A percentile compares a stretch with the other conserved stretches of the same genome.
These are phyloP conservation scores for Nothura maculosa DNA, from an alignment of 2,797 vertebrate species.

Conservation along the genomic window DNA sequence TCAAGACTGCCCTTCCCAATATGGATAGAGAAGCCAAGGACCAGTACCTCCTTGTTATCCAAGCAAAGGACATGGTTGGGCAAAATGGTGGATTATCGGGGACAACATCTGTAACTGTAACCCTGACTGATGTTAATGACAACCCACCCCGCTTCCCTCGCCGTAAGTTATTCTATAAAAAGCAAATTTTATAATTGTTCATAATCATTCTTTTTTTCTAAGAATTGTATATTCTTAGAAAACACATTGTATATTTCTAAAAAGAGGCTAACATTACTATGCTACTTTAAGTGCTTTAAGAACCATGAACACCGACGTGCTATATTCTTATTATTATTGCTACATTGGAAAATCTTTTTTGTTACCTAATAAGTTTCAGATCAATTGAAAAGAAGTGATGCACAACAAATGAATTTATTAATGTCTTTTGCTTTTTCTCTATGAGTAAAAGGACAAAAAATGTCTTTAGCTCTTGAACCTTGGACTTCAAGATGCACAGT, in stretches of 20 bases:
- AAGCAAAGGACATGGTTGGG: conserved; percentile 99
- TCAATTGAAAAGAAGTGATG: background rate
- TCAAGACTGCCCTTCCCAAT: conserved; percentile 95
- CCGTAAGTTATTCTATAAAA: conserved; percentile 83
- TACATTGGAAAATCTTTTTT: background rate
- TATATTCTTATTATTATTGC: background rate
- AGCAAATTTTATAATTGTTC: background rate
- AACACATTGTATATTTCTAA: background rate
- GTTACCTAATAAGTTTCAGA: background rate
- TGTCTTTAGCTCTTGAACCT: background rate
- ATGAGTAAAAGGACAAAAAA: background rate
- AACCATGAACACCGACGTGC: background rate
- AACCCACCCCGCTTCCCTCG: conserved; percentile 93
- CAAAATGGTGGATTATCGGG: conserved; percentile 97
- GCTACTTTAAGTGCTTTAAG: background rate
- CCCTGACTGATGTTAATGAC: conserved; percentile 95
- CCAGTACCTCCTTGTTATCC: conserved; percentile 95
- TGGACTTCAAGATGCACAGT: background rate
- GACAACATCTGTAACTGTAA: conserved; percentile 95
- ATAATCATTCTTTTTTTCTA: background rate
- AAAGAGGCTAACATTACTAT: background rate
- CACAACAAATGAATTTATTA: background rate
- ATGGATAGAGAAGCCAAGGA: conserved; percentile 98
- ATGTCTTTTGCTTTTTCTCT: background rate
- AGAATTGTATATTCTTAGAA: too few species aligned